Base-by-base conservation (phyloP, 2,888 invertebrate genomes). In the Eristalis pertinax region DNA sequence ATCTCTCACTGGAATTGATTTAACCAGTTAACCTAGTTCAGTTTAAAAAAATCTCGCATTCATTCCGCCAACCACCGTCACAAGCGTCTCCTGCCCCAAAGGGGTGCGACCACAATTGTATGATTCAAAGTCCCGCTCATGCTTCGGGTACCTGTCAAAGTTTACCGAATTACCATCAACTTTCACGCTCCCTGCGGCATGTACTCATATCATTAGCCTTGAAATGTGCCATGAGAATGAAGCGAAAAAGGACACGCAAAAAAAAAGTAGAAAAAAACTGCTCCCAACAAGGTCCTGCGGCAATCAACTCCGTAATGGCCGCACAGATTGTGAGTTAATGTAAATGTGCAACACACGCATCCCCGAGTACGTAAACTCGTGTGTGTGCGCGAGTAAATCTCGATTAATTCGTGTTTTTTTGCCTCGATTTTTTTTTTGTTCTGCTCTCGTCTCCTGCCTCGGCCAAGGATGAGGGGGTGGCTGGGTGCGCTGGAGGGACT, bases 271-370 rank as follows among this genome's bases (percentile, higher is more conserved):
- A n/a, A 41, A 29, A 1, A 24, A 26, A 15, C 7, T 50, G 15
- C 38, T 22, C 63, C 50, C 69, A 64, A 56, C n/a, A 8, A 50
- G 19, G 78, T 70, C 78, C 70, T 50, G 63, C 41, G 58, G 78
- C 58, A 58, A 72, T 80, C 68, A 62, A 62, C 67, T 62, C 38
- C 63, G 38, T 60, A 79, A 67, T 60, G 67, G 29, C 68, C 35
- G 11, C 64, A 56, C 41, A 58, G 63, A 41, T 24, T 29, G 63
- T 73, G 41, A 29, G 26, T 63, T 67, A 56, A 69, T 69, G 58
- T 79, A 64, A 81, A 69, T 74, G 74, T 81, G 74, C 68, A 75
- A 60, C 43, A 65, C 65, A 79, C 65, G 43, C 60, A 72, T 38
- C 50, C 50, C 19, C 19, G 19, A 19, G 50, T 19, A 19, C 19